These are phyloP conservation scores for Desoria tigrina DNA, from an alignment of 2,888 invertebrate genomes.

Conservation along the genomic window DNA sequence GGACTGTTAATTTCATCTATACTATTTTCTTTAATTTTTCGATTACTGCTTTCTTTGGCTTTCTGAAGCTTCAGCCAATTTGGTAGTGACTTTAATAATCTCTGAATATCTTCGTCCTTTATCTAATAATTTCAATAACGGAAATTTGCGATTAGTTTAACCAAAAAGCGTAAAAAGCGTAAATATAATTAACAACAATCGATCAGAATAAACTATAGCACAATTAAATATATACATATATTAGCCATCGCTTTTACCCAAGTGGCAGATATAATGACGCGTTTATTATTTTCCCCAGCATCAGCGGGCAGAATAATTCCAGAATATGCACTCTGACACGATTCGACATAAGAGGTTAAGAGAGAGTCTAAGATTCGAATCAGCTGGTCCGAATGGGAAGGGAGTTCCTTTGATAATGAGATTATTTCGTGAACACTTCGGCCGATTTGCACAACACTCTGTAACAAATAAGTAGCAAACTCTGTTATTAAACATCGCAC, in stretches of 20 bases:
- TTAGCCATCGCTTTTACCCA: too few species aligned
- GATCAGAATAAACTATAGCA: too few species aligned
- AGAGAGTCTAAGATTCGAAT: constrained; percentile 71
- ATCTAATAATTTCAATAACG: too few species aligned
- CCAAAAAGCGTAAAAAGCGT: too few species aligned
- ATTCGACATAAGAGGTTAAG: constrained; percentile 72
- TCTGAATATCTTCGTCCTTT: constrained; percentile 90
- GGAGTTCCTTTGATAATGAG: constrained; percentile 69
- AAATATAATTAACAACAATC: too few species aligned
- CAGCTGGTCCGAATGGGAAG: constrained; percentile 73
- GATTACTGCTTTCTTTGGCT: constrained; percentile 54
- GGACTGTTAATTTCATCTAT: constrained; percentile 69
- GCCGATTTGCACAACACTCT: constrained; percentile 74
- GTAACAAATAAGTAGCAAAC: constrained; percentile 49
- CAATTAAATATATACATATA: too few species aligned
- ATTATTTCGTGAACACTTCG: constrained; percentile 68
- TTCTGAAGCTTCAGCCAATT: constrained; percentile 72
- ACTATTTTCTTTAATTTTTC: constrained; percentile 56
- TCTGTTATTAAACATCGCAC: background rate
- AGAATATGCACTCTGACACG: constrained; percentile 72
- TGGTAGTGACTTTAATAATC: constrained; percentile 83
- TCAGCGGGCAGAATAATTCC: constrained; percentile 69
- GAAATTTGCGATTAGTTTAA: too few species aligned
- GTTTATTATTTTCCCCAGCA: constrained; percentile 68
- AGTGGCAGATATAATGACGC: constrained; percentile 76